These are phyloP conservation scores for Micromesistius poutassou DNA, from an alignment of 2,797 vertebrate species.

Conservation along the genomic window DNA sequence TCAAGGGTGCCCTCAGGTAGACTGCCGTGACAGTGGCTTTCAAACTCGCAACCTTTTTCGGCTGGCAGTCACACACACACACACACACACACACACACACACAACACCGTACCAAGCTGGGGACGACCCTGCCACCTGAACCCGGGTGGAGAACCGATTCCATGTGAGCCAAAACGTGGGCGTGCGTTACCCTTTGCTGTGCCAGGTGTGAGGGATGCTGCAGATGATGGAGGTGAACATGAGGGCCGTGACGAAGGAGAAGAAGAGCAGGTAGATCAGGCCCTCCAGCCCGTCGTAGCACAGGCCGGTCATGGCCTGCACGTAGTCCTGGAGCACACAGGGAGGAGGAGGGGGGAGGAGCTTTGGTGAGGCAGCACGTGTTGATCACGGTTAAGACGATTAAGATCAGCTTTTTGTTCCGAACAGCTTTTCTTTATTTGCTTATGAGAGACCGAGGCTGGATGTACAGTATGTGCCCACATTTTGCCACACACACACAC, in stretches of 20 bases:
- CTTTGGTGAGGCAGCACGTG: not conserved
- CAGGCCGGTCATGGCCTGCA: slow-evolving; percentile 93
- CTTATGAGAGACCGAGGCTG: too few relatives aligned
- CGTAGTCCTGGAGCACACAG: slow-evolving; percentile 80
- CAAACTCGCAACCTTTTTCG: too few relatives aligned
- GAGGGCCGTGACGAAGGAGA: slow-evolving; percentile 95
- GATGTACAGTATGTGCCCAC: too few relatives aligned
- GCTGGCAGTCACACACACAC: too few relatives aligned
- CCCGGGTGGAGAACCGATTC: not conserved
- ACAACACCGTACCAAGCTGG: too few relatives aligned
- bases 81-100: too few relatives aligned
- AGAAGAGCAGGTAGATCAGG: slow-evolving; percentile 94
- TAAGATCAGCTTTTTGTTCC: not conserved
- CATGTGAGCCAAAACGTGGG: not conserved
- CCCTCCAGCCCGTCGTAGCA: slow-evolving; percentile 97
- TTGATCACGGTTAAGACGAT: not conserved
- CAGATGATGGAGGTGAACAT: slow-evolving; percentile 98
- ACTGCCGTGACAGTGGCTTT: too few relatives aligned
- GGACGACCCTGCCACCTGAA: not conserved
- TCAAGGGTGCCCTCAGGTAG: too few relatives aligned
- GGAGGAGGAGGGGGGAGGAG: not conserved
- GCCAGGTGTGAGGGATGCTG: slow-evolving; percentile 96
- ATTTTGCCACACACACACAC: too few relatives aligned
- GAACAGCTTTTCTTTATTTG: too few relatives aligned
- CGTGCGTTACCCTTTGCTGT: slow-evolving; percentile 82